Evolutionary conservation across 2,888 invertebrate genomes (phyloP).

Genomic region (Drosophila paracracens): DNA sequence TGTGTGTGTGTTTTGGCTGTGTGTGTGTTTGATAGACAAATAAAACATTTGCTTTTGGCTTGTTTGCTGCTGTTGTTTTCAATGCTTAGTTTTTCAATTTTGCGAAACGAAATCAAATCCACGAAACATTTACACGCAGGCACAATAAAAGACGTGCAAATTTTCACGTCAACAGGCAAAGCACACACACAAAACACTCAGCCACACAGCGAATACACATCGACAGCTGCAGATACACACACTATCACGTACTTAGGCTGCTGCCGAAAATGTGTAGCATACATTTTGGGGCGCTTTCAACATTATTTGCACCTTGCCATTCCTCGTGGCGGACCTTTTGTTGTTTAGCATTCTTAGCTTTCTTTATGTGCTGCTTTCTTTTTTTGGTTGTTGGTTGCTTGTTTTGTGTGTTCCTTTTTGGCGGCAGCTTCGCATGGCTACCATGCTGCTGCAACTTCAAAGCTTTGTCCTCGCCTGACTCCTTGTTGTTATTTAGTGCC

Average conservation of each 20-base stretch:
- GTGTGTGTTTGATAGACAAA: constrained; percentile 66
- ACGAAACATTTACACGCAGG: constrained; percentile 78
- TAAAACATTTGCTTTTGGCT: constrained; percentile 72
- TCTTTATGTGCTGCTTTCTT: constrained; percentile 32
- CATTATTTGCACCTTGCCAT: constrained; percentile 76
- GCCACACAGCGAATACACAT: constrained; percentile 22
- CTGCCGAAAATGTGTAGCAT: constrained; percentile 73
- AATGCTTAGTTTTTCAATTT: constrained; percentile 79
- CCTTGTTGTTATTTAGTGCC: constrained; percentile 74
- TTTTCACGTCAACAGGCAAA: constrained; percentile 79
- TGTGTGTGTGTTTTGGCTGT: constrained; percentile 34
- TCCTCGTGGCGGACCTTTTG: constrained; percentile 53
- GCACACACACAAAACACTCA: constrained; percentile 35
- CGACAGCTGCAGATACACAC: constrained; percentile 34
- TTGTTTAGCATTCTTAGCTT: constrained; percentile 62
- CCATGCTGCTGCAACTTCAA: constrained; percentile 64
- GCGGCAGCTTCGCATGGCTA: constrained; percentile 46
- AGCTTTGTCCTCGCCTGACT: constrained; percentile 57
- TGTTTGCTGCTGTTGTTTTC: constrained; percentile 67
- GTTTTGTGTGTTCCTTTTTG: constrained; percentile 51
- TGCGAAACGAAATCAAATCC: constrained; percentile 73
- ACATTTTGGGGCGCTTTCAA: constrained; percentile 71
- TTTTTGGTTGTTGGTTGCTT: constrained; percentile 20
- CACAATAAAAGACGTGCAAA: constrained; percentile 81
- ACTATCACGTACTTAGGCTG: constrained; percentile 65